phyloP scores from a whole-genome alignment of 2,888 invertebrate genomes.

The Phalera bucephala region DNA sequence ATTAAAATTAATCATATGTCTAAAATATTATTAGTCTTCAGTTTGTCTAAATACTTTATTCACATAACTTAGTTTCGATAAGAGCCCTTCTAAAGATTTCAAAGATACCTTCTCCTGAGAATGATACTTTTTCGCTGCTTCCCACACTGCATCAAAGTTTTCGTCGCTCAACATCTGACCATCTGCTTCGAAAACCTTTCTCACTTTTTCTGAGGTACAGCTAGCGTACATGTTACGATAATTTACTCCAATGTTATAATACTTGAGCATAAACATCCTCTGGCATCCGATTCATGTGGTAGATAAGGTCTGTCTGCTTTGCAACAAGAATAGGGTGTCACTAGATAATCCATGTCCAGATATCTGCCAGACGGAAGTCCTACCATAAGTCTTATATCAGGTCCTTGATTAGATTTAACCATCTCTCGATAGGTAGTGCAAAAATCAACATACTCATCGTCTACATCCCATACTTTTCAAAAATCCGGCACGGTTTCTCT shows the following conservation, averaged over 20 bases:
- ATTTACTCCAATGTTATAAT: slow-evolving; percentile 36
- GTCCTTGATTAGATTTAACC: slow-evolving; percentile 33
- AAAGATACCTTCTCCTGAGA: slow-evolving; percentile 64
- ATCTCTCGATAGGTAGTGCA: slow-evolving; percentile 48
- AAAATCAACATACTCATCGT: slow-evolving; percentile 34
- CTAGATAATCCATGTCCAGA: slow-evolving; percentile 39
- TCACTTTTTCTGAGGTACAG: slow-evolving; percentile 37
- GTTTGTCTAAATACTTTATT: not conserved
- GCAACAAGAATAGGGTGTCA: slow-evolving; percentile 35
- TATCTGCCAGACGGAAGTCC: slow-evolving; percentile 49
- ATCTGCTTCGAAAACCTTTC: slow-evolving; percentile 59
- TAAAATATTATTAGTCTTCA: not conserved
- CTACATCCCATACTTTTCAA: slow-evolving; percentile 48
- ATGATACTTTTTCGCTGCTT: slow-evolving; percentile 59
- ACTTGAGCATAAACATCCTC: slow-evolving; percentile 38
- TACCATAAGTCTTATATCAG: slow-evolving; percentile 26
- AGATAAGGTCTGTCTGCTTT: slow-evolving; percentile 35
- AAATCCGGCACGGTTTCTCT: slow-evolving; percentile 43
- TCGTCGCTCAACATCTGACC: slow-evolving; percentile 62
- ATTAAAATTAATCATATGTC: not conserved
- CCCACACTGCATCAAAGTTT: slow-evolving; percentile 63
- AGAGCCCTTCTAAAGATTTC: slow-evolving; percentile 8
- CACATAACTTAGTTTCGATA: not conserved
- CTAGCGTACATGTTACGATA: slow-evolving; percentile 47
- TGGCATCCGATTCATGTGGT: slow-evolving; percentile 44